Conservation (phyloP, 2,113 vertebrate species). For the Nothocercus julius region DNA sequence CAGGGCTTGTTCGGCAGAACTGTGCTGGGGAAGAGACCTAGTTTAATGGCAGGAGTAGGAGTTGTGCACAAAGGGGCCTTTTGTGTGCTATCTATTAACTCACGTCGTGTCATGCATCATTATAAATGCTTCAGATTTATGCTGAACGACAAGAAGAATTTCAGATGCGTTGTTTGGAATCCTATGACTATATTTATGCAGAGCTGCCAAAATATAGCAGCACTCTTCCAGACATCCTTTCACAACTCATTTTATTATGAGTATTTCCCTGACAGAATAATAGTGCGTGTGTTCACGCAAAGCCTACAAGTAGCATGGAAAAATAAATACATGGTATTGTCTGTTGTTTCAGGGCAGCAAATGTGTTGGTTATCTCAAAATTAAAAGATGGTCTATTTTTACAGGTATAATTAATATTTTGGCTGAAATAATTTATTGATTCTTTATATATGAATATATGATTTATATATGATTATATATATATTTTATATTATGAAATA, state of each 20-base stretch:
- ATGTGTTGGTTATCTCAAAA: background rate
- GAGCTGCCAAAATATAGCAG: conserved; percentile 7
- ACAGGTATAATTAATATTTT: background rate
- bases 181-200: background rate
- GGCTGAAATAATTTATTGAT: background rate
- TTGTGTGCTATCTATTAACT: background rate
- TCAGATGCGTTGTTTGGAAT: background rate
- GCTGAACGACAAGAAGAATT: background rate
- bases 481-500: no score
- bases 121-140: background rate
- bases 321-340: background rate
- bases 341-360: background rate
- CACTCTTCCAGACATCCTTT: background rate
- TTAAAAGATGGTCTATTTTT: rapidly evolving
- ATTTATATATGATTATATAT: no score
- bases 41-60: background rate
- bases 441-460: no score
- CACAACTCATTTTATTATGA: background rate
- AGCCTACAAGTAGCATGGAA: background rate
- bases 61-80: background rate
- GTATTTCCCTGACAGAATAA: background rate
- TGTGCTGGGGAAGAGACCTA: background rate
- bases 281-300: rapidly evolving
- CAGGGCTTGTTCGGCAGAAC: background rate
- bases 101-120: background rate